Conservation (phyloP, 2,113 vertebrate species). For the Neogobius melanostomus region DNA sequence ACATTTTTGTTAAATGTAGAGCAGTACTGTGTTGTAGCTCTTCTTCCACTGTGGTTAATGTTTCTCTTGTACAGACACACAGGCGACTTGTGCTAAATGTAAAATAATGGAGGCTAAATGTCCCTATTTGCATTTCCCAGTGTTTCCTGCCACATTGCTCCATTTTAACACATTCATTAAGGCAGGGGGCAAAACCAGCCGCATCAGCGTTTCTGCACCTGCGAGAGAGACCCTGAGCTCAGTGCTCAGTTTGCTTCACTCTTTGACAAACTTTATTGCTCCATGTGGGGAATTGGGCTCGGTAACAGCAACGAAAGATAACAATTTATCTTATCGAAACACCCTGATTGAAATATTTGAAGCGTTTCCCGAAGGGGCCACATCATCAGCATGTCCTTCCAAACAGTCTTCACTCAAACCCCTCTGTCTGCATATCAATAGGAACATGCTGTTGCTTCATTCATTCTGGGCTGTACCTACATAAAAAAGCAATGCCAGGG, state of each 20-base stretch:
- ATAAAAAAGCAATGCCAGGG: background rate
- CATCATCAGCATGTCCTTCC: slow-evolving; percentile 11
- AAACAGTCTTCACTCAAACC: background rate
- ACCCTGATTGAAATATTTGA: background rate
- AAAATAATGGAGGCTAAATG: slow-evolving; percentile 2
- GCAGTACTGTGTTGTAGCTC: no score
- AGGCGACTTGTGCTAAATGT: background rate
- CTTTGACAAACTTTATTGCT: background rate
- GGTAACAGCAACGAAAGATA: no score
- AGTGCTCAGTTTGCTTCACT: background rate
- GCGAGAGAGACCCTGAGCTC: background rate
- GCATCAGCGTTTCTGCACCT: slow-evolving; percentile 2
- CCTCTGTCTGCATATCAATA: slow-evolving; percentile 5
- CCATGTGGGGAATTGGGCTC: no score
- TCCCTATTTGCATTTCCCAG: background rate
- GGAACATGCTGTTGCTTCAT: background rate
- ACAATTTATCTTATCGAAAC: background rate
- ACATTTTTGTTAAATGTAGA: no score
- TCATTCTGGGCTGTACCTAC: background rate
- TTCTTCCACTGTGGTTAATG: no score
- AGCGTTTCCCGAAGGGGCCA: background rate
- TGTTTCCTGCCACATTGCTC: background rate
- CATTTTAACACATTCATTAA: slow-evolving; percentile 3
- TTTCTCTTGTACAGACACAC: background rate
- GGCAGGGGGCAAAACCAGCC: background rate